phyloP scores from a whole-genome alignment of 2,113 vertebrate species.

The Megatriorchis doriae region DNA sequence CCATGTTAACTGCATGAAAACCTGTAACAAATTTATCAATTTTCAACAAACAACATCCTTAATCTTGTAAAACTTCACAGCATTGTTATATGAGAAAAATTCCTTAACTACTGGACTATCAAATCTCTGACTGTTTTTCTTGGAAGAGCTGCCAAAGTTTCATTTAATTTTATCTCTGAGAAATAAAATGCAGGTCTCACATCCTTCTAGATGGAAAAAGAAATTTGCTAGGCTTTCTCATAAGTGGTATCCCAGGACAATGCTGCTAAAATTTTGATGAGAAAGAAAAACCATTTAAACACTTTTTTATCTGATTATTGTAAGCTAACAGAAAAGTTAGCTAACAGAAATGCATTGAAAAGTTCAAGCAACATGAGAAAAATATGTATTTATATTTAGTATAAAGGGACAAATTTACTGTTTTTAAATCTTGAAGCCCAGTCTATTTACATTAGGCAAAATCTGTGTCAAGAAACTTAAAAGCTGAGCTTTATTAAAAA shows the following conservation, averaged over 20 bases:
- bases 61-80: neutral
- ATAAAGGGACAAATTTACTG: neutral
- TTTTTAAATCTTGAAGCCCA: neutral
- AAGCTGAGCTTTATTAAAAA: neutral
- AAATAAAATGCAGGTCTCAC: neutral
- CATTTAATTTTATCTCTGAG: constrained; percentile 31
- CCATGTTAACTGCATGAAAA: neutral
- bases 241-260: neutral
- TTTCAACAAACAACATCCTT: neutral
- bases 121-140: neutral
- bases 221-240: neutral
- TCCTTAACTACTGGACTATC: neutral
- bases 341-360: neutral
- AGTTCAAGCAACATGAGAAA: neutral
- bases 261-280: constrained; percentile 13
- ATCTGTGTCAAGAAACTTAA: neutral
- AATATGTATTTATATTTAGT: neutral
- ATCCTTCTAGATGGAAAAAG: neutral
- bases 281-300: neutral
- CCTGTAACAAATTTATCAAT: neutral
- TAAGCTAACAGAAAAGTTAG: neutral
- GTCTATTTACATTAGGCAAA: neutral
- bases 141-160: neutral
- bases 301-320: neutral
- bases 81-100: neutral